A percentile compares a stretch with the other conserved stretches of the same genome.
phyloP scores from a whole-genome alignment of 2,113 vertebrate species.

The Prunella fulvescens region DNA sequence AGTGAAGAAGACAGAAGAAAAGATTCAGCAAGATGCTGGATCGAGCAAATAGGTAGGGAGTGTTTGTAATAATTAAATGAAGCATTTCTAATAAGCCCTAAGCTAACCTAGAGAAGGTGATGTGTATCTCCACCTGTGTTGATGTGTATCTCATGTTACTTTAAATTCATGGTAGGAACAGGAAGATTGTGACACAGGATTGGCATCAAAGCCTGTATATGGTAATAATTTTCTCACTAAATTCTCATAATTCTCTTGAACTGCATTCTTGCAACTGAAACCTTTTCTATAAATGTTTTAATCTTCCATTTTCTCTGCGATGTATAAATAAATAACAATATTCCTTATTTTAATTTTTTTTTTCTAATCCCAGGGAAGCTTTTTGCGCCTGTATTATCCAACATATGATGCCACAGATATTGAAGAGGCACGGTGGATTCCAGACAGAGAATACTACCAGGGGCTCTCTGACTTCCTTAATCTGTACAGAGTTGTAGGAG shows the following conservation, averaged over 20 bases:
- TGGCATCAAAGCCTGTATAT: neutral
- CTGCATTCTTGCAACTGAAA: neutral
- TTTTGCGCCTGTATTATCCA: conserved; percentile 92
- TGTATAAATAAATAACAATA: neutral
- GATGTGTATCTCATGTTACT: neutral
- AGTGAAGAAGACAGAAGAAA: neutral
- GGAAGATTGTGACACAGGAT: neutral
- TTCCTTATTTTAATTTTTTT: neutral
- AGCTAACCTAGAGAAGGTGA: neutral
- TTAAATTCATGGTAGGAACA: neutral
- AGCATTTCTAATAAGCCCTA: neutral
- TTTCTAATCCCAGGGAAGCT: conserved; percentile 76
- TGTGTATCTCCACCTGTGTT: neutral
- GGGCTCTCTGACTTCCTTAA: conserved; percentile 91
- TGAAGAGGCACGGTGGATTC: conserved; percentile 85
- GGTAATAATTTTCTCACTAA: neutral
- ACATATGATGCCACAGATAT: conserved; percentile 62
- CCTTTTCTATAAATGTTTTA: neutral
- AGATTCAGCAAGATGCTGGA: neutral
- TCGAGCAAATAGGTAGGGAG: neutral
- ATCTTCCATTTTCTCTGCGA: neutral
- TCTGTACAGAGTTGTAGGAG: conserved; percentile 74
- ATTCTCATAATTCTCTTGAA: neutral
- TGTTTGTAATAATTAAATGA: neutral
- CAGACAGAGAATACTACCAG: conserved; percentile 84